phyloP scores from a whole-genome alignment of 2,888 invertebrate genomes.

The Ochropleura plecta region DNA sequence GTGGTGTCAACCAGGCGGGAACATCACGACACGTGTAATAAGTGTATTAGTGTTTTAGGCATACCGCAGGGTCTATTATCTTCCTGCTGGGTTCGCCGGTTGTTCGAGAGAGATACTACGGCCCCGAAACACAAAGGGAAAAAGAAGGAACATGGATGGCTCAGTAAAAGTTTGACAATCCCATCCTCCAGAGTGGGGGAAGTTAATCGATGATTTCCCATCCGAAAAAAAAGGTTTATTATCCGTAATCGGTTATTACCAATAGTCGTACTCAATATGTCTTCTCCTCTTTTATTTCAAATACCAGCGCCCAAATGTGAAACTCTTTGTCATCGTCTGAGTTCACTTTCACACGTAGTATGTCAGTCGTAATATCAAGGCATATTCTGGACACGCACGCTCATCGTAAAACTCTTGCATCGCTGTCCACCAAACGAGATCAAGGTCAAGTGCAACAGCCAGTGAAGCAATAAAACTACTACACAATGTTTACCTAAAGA shows the following conservation, averaged over 20 bases:
- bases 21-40: neutral
- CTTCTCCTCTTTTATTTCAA: neutral
- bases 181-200: too few relatives aligned
- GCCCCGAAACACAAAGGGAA: too few relatives aligned
- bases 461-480: neutral
- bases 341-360: neutral
- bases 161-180: too few relatives aligned
- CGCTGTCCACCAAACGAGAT: neutral
- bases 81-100: too few relatives aligned
- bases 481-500: neutral
- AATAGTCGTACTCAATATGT: neutral
- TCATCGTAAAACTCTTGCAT: slow-evolving; percentile 1
- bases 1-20: neutral
- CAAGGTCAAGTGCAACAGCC: neutral
- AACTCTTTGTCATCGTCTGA: neutral
- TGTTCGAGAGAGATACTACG: too few relatives aligned
- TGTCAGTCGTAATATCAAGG: neutral
- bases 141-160: too few relatives aligned
- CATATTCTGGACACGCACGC: neutral
- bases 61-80: neutral
- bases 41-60: too few relatives aligned
- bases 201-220: too few relatives aligned
- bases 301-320: neutral
- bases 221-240: neutral
- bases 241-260: neutral